A percentile compares a stretch with the other conserved stretches of the same genome.
phyloP scores from a whole-genome alignment of 2,113 vertebrate species.

The Aplodontia rufa region DNA sequence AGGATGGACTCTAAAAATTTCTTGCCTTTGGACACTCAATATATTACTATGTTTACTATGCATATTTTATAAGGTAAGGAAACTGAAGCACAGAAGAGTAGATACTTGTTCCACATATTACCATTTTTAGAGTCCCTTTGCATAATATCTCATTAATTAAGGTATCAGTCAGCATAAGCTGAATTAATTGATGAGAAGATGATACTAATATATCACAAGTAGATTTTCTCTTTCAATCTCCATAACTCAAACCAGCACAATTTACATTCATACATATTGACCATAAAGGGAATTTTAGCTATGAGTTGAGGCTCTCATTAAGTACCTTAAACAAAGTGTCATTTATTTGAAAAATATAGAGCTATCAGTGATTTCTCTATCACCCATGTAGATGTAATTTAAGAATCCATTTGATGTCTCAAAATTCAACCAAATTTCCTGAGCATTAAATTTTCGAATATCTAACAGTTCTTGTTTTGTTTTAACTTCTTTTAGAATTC shows the following conservation, averaged over 20 bases:
- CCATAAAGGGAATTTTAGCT: background rate
- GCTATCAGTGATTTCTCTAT: background rate
- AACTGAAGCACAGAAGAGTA: background rate
- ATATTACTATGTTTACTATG: background rate
- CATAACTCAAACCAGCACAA: background rate
- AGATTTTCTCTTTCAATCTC: background rate
- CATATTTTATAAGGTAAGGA: constrained; percentile 37
- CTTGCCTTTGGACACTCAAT: background rate
- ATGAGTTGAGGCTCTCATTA: background rate
- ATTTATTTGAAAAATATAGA: constrained; percentile 17
- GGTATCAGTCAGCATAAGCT: background rate
- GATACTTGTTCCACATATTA: constrained; percentile 6
- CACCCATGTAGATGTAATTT: background rate
- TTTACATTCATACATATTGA: background rate
- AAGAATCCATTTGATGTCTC: background rate
- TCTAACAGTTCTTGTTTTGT: background rate
- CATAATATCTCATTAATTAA: background rate
- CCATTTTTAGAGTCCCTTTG: background rate
- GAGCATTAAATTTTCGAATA: background rate
- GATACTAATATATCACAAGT: background rate
- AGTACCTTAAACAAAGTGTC: background rate
- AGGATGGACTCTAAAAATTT: background rate
- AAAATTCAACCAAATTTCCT: constrained; percentile 12
- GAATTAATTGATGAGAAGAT: background rate
- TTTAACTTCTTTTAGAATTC: constrained; percentile 24